Base-by-base conservation (phyloP, 2,113 vertebrate genomes). In the Pimephales promelas region DNA sequence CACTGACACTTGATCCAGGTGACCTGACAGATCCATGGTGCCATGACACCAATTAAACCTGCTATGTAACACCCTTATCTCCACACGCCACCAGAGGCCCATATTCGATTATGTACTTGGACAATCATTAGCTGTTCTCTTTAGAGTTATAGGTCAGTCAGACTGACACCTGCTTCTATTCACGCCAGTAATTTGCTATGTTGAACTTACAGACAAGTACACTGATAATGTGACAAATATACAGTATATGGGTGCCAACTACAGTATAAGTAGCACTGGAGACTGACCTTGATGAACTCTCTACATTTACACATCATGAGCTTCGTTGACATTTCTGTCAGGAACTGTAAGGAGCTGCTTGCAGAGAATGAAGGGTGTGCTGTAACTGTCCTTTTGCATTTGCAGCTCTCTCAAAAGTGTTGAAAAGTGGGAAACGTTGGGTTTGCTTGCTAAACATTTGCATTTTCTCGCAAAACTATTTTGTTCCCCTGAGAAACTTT, bases 101-200 rank as follows among this genome's bases (percentile, higher is more conserved):
- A 16, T 14, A 43, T 26, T 61, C 76, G 22, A 79, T 79, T 61
- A 79, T 20, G 31, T 45, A 26, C 24, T 62, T n/a, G 34, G 34
- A 79, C 24, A 62, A 79, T 64, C 74, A 54, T 54, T 54, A 75
- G 36, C 43, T 61, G 54, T 43, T 78, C 54, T 61, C 31, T 62
- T 79, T 45, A 45, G 56, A 40, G 9, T 57, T 13, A 78, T 24
- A 78, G 31, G 22, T 59, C 54, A 78, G 22, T 59, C 54, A 78
- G 34, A 14, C 75, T 28, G 72, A 74, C 47, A 64, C 43, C 57
- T 28, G 77, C 18, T 47, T 22, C 14, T 64, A 64, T 31, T 47
- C 40, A 79, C n/a, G 10, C 22, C 31, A 56, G 10, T 40, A 10
- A 76, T 76, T 76, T 57, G 28, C 54, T 43, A 24, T 1, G 75